These are phyloP conservation scores for Brachionus koreanus DNA, from an alignment of 1,140 invertebrate genomes.

Conservation along the genomic window DNA sequence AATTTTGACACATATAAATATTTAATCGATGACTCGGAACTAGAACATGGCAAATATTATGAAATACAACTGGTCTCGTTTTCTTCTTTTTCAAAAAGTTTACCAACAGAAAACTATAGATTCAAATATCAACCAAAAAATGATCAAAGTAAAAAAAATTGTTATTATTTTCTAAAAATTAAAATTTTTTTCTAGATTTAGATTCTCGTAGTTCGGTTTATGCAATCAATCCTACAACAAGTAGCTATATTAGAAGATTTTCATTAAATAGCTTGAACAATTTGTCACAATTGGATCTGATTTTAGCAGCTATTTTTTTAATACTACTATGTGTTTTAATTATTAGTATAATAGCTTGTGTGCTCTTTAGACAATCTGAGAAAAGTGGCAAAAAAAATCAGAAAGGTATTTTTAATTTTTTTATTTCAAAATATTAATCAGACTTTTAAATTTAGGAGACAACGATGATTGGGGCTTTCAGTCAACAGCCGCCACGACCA, in stretches of 20 bases:
- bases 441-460: neutral
- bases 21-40: slow-evolving; percentile 20
- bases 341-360: neutral
- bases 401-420: neutral
- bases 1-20: neutral
- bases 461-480: slow-evolving; percentile 26
- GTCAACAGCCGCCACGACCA: neutral
- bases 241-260: neutral
- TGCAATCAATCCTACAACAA: neutral
- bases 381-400: neutral
- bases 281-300: slow-evolving; percentile 10
- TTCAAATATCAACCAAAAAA: neutral
- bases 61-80: slow-evolving; percentile 34
- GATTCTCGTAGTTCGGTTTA: neutral
- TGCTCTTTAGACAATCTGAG: neutral
- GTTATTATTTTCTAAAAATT: neutral
- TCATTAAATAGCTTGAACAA: neutral
- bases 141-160: neutral
- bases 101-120: slow-evolving; percentile 3
- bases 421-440: neutral
- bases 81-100: slow-evolving; percentile 29
- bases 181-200: neutral
- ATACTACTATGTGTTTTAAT: neutral
- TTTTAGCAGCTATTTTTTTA: slow-evolving; percentile 5
- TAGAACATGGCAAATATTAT: slow-evolving; percentile 1